Conservation (phyloP, 2,113 vertebrate genomes). For the Calcarius ornatus region DNA sequence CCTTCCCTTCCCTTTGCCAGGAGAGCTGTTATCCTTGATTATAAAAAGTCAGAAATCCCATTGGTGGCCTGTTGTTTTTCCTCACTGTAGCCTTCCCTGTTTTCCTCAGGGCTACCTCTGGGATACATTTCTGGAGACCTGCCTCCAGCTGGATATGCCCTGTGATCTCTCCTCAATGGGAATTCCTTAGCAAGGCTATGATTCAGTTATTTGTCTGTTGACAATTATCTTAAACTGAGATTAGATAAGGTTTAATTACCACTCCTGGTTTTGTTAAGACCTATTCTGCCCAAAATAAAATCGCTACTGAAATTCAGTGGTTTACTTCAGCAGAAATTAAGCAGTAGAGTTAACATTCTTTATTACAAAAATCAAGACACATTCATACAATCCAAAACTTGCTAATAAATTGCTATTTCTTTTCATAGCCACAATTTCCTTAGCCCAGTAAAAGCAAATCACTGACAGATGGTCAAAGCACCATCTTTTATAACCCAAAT, state of each 20-base stretch:
- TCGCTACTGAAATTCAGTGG: background rate
- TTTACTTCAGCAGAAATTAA: conserved; percentile 19
- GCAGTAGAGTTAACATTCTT: conserved; percentile 46
- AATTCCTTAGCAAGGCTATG: background rate
- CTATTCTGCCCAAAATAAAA: background rate
- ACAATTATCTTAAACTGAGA: background rate
- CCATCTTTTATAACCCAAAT: background rate
- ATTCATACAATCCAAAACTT: conserved; percentile 40
- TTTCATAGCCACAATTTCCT: background rate
- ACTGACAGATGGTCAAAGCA: background rate
- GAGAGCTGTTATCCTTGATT: background rate
- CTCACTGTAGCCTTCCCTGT: background rate
- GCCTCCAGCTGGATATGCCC: background rate
- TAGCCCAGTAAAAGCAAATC: background rate
- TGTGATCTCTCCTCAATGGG: background rate
- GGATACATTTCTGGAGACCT: background rate
- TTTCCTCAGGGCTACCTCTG: background rate
- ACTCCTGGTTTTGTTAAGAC: background rate
- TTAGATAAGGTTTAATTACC: background rate
- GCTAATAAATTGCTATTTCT: conserved; percentile 12
- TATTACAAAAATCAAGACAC: conserved; percentile 58
- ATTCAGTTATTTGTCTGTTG: background rate
- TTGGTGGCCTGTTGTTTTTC: background rate
- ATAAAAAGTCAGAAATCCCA: background rate
- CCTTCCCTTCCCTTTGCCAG: background rate